Evolutionary conservation across 2,797 vertebrate genomes (phyloP).

Genomic region (Harpagifer antarcticus): DNA sequence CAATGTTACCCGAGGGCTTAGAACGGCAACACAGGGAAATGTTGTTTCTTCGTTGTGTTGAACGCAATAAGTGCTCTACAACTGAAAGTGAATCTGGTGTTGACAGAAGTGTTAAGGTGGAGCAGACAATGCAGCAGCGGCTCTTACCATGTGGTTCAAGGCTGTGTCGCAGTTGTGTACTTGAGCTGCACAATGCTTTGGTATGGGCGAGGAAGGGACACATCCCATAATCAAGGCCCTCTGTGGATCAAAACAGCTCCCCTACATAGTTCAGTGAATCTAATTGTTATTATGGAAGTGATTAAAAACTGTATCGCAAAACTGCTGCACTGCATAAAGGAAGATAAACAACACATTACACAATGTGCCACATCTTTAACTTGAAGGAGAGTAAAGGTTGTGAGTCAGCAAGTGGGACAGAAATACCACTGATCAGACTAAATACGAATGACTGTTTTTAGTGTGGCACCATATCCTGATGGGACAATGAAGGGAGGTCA

Average conservation of each 20-base stretch:
- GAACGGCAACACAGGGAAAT: conserved; percentile 51
- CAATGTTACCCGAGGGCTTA: conserved; percentile 19
- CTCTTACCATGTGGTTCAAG: conserved; percentile 84
- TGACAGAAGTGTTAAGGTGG: conserved; percentile 68
- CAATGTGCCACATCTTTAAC: neutral
- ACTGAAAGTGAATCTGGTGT: conserved; percentile 76
- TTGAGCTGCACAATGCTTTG: conserved; percentile 81
- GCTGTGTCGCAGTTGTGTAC: conserved; percentile 78
- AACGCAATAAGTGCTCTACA: conserved; percentile 26
- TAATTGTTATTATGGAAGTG: conserved; percentile 23
- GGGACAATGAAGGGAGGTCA: conserved; percentile 70
- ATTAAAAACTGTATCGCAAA: neutral
- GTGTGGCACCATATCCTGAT: conserved; percentile 49
- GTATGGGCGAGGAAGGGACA: conserved; percentile 74
- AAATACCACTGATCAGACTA: conserved; percentile 36
- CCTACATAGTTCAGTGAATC: conserved; percentile 32
- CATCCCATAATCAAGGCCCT: conserved; percentile 52
- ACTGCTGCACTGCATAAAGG: neutral
- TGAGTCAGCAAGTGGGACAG: conserved; percentile 11
- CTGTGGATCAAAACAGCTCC: conserved; percentile 40
- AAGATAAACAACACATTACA: neutral
- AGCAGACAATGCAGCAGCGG: conserved; percentile 75
- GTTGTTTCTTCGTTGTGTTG: conserved; percentile 36
- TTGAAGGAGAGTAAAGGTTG: neutral
- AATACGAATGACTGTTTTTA: conserved; percentile 26